Base-by-base conservation (phyloP, 2,888 invertebrate species). In the Subacronicta megacephala region DNA sequence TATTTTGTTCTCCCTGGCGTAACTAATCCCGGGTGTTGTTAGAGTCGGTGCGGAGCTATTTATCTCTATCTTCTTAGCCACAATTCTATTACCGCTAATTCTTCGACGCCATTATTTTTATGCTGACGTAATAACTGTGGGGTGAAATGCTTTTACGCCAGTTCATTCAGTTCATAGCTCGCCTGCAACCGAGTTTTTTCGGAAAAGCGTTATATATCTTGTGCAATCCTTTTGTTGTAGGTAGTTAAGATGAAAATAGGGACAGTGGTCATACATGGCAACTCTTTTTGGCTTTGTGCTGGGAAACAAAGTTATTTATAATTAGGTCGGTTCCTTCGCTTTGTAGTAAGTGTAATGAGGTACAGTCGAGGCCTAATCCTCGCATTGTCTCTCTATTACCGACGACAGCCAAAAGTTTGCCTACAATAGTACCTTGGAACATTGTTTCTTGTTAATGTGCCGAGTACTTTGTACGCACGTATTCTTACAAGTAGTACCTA, bases 301-400 rank as follows among this genome's bases (percentile, higher is more conserved):
- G 49, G 49, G 53, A 56, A 63, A 56, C 38, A 45, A 51, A 66
- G 55, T 51, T 69, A 66, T 46, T 55, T 57, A 61, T 58, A 73
- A 73, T 68, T 58, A 67, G 41, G 55, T 45, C 40, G 54, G 33
- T 63, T 63, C 41, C 60, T 67, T 61, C 52, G 38, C 50, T 43
- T 15, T 1, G 55, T 59, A 31, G 51, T 68, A 37, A 60, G n/a
- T 46, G 26, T 60, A 60, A 60, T 52, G 59, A 62, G 56, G 15
- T 62, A 41, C 65, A 67, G 70, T 72, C 65, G 70, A 65, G 55
- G 66, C 42, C 42, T 78, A 77, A 80, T 79, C 76, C 69, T 53
- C 49, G 64, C 59, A 72, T 78, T 80, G 80, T 80, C 53, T 65
- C 54, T 35, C 57, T 58, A 69, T 72, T 63, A 53, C 58, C 41